Evolutionary conservation across 2,888 invertebrate genomes (phyloP).

Genomic region (Meganola albula): DNA sequence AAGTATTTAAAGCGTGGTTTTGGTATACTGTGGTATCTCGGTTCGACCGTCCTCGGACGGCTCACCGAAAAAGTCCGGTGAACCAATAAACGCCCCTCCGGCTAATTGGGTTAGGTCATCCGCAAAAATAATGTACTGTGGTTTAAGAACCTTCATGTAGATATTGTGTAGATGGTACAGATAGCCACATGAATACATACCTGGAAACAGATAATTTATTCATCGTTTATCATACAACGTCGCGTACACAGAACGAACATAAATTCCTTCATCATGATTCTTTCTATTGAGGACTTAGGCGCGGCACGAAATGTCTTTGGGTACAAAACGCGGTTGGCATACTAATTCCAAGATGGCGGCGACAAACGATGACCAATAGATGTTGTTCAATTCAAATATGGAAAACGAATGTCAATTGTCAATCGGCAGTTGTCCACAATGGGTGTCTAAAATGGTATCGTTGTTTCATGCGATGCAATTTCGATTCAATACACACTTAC

Average conservation of each 20-base stretch:
- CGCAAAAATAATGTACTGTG: too few relatives aligned
- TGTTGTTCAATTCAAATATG: slow-evolving; percentile 46
- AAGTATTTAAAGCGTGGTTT: too few relatives aligned
- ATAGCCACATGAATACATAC: too few relatives aligned
- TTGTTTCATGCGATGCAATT: slow-evolving; percentile 32
- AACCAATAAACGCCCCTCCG: too few relatives aligned
- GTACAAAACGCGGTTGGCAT: slow-evolving; percentile 59
- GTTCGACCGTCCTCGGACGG: too few relatives aligned
- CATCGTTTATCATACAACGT: slow-evolving; percentile 53
- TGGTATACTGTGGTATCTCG: too few relatives aligned
- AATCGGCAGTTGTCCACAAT: slow-evolving; percentile 49
- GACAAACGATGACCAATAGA: slow-evolving; percentile 43
- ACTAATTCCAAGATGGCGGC: slow-evolving; percentile 50
- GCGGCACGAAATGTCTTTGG: slow-evolving; percentile 69
- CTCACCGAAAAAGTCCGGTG: too few relatives aligned
- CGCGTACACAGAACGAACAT: slow-evolving; percentile 46
- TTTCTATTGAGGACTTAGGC: slow-evolving; percentile 66
- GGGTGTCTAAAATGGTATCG: slow-evolving; percentile 50
- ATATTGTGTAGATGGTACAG: too few relatives aligned
- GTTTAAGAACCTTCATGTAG: too few relatives aligned
- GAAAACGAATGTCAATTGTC: slow-evolving; percentile 49
- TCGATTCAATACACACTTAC: slow-evolving; percentile 34
- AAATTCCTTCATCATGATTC: slow-evolving; percentile 72
- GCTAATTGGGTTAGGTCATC: too few relatives aligned
- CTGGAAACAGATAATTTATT: slow-evolving; percentile 55